Evolutionary conservation across 2,797 vertebrate species (phyloP).

Genomic region (Tympanoctomys barrerae): DNA sequence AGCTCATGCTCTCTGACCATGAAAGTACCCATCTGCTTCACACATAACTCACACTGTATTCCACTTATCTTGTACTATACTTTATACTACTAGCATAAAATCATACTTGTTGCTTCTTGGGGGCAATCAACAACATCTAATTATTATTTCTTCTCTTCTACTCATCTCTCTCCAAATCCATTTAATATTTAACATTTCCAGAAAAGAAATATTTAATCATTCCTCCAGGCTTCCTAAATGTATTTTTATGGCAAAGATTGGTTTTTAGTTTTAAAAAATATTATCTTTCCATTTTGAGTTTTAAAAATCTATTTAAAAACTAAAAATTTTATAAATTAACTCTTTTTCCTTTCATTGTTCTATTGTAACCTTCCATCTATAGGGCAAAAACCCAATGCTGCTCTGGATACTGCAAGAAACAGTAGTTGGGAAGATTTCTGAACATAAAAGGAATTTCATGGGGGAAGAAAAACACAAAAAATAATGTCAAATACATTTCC

Average conservation of each 20-base stretch:
- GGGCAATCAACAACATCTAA: not conserved
- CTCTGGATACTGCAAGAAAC: not conserved
- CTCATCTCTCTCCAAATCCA: not conserved
- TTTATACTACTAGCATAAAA: not conserved
- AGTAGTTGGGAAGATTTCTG: not conserved
- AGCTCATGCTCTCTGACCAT: not conserved
- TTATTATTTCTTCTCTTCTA: not conserved
- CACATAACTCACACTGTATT: not conserved
- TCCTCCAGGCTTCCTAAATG: not conserved
- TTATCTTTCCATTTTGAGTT: not conserved
- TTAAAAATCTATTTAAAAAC: not conserved
- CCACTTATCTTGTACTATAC: not conserved
- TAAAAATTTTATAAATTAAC: not conserved
- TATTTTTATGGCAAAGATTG: not conserved
- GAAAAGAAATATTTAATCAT: not conserved
- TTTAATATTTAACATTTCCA: slow-evolving; percentile 19
- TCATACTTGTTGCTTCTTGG: not conserved
- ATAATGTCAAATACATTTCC: not conserved
- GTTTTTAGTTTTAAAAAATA: not conserved
- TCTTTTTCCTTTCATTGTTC: not conserved
- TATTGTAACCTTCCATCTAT: not conserved
- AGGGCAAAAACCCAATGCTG: not conserved
- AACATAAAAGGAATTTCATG: not conserved
- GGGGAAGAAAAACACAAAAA: not conserved
- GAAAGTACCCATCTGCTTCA: not conserved